Conservation (phyloP, 1,140 invertebrate genomes). For the Andrena cerasifolii region DNA sequence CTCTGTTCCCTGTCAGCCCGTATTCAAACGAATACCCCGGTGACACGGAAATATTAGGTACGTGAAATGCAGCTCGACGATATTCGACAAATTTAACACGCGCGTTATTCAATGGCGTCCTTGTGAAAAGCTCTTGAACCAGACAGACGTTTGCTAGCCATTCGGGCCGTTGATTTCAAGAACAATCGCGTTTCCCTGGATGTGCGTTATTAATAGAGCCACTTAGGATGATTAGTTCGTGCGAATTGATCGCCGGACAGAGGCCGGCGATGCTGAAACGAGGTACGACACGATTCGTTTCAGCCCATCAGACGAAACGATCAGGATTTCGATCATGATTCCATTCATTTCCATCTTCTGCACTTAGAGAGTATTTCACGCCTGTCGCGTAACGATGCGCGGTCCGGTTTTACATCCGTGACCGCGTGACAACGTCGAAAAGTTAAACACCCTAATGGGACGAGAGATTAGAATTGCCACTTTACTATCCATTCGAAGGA, state of each 20-base stretch:
- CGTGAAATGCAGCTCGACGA: neutral
- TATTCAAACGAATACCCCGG: slow-evolving; percentile 84
- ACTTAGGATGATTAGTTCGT: slow-evolving; percentile 71
- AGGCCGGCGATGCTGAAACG: slow-evolving; percentile 54
- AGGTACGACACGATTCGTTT: slow-evolving; percentile 63
- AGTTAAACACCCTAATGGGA: neutral
- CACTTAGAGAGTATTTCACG: neutral
- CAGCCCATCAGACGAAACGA: slow-evolving; percentile 57
- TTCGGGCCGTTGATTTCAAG: slow-evolving; percentile 64
- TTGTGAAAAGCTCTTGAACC: slow-evolving; percentile 39
- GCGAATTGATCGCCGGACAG: slow-evolving; percentile 68
- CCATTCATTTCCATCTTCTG: slow-evolving; percentile 34
- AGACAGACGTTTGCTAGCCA: slow-evolving; percentile 50
- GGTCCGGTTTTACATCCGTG: too few species aligned
- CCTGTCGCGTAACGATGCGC: slow-evolving; percentile 5
- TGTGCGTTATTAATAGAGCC: slow-evolving; percentile 71
- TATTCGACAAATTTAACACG: too few species aligned
- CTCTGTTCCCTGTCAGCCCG: slow-evolving; percentile 82
- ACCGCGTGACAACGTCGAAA: too few species aligned
- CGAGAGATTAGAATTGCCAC: too few species aligned
- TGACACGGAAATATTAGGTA: slow-evolving; percentile 86
- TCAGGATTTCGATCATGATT: slow-evolving; percentile 43
- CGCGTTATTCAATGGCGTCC: neutral
- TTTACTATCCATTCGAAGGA: too few species aligned
- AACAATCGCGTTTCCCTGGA: slow-evolving; percentile 65